A percentile compares a stretch with the other conserved stretches of the same genome.
Evolutionary conservation across 2,797 vertebrate genomes (phyloP).

Genomic region (Hippopotamyrus pictus): DNA sequence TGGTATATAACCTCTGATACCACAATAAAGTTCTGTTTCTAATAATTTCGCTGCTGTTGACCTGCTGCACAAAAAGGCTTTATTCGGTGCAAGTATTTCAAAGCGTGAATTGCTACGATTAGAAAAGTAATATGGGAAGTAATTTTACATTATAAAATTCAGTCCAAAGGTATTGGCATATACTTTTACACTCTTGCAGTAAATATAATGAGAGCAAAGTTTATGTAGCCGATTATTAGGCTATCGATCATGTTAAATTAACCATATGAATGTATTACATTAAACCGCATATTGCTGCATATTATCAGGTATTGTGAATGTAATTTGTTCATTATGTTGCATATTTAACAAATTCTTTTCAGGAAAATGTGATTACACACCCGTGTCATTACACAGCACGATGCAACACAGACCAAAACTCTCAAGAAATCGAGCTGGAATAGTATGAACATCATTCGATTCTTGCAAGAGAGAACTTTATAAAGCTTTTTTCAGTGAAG

Average conservation of each 20-base stretch:
- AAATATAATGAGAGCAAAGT: not conserved
- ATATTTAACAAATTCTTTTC: not conserved
- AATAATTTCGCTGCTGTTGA: not conserved
- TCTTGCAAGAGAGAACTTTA: not conserved
- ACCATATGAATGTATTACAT: not conserved
- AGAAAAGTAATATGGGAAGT: not conserved
- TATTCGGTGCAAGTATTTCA: not conserved
- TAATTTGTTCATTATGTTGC: not conserved
- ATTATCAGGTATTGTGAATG: not conserved
- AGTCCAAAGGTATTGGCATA: not conserved
- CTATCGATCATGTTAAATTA: not conserved
- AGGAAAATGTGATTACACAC: not conserved
- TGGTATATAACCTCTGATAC: not conserved
- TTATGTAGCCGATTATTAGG: not conserved
- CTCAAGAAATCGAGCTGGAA: not conserved
- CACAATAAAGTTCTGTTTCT: not conserved
- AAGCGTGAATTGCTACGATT: not conserved
- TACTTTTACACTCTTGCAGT: not conserved
- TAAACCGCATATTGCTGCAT: not conserved
- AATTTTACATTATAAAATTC: not conserved
- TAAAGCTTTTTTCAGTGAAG: not conserved
- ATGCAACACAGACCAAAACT: not conserved
- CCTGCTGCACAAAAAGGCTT: not conserved
- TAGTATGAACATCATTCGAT: not conserved
- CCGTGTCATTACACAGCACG: not conserved